Conservation (phyloP, 2,888 invertebrate genomes). For the Melinaea menophilus region DNA sequence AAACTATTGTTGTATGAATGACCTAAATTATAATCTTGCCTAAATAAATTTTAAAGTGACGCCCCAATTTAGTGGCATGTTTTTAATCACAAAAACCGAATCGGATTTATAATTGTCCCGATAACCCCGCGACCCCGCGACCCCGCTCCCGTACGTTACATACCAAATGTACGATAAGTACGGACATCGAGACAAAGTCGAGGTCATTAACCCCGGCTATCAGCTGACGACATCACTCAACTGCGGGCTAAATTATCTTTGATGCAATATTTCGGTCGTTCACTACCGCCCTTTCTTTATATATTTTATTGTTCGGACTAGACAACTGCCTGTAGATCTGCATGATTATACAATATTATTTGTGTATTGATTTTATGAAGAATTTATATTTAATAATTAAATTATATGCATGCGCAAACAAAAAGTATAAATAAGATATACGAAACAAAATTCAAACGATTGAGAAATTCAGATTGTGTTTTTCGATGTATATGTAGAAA, state of each 20-base stretch:
- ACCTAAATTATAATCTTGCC: neutral
- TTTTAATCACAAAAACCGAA: conserved; percentile 23
- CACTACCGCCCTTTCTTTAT: conserved; percentile 43
- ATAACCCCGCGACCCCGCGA: conserved; percentile 67
- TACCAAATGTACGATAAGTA: conserved; percentile 52
- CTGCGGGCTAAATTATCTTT: conserved; percentile 66
- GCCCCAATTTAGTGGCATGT: conserved; percentile 22
- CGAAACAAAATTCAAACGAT: too few species aligned
- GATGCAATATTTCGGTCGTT: conserved; percentile 66
- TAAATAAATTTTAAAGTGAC: neutral
- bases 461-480: too few species aligned
- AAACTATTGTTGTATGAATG: neutral
- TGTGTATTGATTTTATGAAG: too few species aligned
- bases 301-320: too few species aligned
- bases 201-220: conserved; percentile 69
- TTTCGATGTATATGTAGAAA: too few species aligned
- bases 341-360: too few species aligned
- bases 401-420: too few species aligned
- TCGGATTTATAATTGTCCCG: conserved; percentile 42
- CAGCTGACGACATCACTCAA: conserved; percentile 73
- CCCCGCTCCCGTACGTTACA: conserved; percentile 52
- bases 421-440: too few species aligned
- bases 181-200: conserved; percentile 70
- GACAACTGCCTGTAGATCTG: too few species aligned
- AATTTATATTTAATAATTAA: too few species aligned